Percentiles rank a stretch among this genome's conserved stretches.
phyloP scores from a whole-genome alignment of 2,113 vertebrate species.

The Tricholaema leucomelas region DNA sequence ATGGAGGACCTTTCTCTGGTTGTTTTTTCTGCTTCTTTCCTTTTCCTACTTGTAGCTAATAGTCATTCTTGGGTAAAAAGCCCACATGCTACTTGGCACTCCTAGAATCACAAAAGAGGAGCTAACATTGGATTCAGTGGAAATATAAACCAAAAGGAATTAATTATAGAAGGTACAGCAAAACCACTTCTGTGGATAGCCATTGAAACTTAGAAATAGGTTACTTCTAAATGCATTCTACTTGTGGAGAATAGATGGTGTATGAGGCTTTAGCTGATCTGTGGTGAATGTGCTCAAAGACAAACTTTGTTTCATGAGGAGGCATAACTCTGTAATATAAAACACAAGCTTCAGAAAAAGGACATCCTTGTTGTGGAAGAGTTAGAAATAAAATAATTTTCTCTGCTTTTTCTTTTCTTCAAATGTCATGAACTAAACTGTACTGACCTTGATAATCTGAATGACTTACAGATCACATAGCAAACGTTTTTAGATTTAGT shows the following conservation, averaged over 20 bases:
- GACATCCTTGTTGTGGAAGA: background rate
- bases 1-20: background rate
- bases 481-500: background rate
- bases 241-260: background rate
- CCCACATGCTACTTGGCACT: rapidly evolving
- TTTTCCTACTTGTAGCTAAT: background rate
- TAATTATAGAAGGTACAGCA: background rate
- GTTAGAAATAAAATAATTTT: background rate
- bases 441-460: background rate
- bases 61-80: background rate
- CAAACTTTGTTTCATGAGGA: background rate
- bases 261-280: background rate
- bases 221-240: background rate
- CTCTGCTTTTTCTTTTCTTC: background rate
- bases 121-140: background rate
- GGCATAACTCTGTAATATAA: background rate
- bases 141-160: background rate
- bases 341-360: background rate
- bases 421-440: background rate
- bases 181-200: background rate
- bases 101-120: background rate
- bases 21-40: background rate
- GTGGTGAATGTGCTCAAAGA: background rate
- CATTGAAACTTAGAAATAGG: background rate
- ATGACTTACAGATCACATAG: background rate